phyloP scores from a whole-genome alignment of 2,797 vertebrate genomes.

The Pseudochaenichthys georgianus region DNA sequence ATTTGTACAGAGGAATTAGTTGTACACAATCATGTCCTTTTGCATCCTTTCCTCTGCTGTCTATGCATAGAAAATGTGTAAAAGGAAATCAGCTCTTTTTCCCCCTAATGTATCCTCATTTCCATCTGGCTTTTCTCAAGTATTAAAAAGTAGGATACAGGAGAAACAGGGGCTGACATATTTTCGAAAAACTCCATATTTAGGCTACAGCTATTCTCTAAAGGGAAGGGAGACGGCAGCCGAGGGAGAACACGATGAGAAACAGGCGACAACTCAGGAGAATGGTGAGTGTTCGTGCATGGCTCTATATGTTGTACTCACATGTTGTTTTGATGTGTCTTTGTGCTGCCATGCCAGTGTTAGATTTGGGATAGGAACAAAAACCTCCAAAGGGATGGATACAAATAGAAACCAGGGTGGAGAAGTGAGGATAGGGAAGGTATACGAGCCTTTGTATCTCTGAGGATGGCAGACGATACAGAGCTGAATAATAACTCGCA shows the following conservation, averaged over 20 bases:
- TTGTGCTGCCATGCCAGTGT: conserved; percentile 7
- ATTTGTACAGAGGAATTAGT: background rate
- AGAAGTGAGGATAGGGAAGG: conserved; percentile 2
- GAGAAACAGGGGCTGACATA: conserved; percentile 25
- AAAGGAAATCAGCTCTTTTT: background rate
- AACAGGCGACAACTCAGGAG: background rate
- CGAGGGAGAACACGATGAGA: conserved; percentile 21
- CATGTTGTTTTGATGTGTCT: conserved; percentile 22
- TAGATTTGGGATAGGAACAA: conserved; percentile 25
- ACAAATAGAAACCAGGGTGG: conserved; percentile 37
- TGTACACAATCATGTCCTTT: background rate
- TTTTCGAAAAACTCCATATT: conserved; percentile 46
- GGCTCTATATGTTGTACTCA: conserved; percentile 9
- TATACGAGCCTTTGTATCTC: conserved; percentile 39
- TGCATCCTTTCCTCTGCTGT: background rate
- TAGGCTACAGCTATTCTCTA: conserved; percentile 35
- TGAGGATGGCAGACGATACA: conserved; percentile 56
- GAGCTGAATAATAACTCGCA: conserved; percentile 74
- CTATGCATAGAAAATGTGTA: background rate
- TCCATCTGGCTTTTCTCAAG: conserved; percentile 14
- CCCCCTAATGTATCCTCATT: background rate
- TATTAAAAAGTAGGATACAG: conserved; percentile 29
- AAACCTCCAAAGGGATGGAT: conserved; percentile 20
- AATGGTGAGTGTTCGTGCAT: background rate
- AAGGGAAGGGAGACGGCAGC: conserved; percentile 16